Evolutionary conservation across 2,797 vertebrate species (phyloP).

Genomic region (Enteromius anoplus): DNA sequence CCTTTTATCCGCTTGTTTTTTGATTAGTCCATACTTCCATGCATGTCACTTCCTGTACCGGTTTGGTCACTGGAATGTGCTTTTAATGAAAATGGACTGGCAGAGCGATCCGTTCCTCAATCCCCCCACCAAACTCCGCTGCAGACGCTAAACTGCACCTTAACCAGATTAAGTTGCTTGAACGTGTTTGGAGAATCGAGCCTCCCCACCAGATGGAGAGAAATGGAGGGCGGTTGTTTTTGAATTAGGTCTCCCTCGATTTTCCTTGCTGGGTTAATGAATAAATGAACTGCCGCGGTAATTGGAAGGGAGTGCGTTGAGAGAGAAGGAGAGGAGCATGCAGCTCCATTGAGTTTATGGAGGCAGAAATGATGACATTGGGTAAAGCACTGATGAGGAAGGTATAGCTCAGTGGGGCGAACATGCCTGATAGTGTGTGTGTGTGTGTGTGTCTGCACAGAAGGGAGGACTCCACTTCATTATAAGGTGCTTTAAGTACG

Average conservation of each 20-base stretch:
- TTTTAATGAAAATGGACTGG: constrained; percentile 47
- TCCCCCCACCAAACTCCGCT: constrained; percentile 23
- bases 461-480: constrained; percentile 47
- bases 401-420: constrained; percentile 55
- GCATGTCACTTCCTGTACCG: constrained; percentile 42
- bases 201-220: constrained; percentile 50
- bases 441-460: constrained; percentile 24
- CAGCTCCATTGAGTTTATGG: constrained; percentile 64
- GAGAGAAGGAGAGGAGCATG: constrained; percentile 52
- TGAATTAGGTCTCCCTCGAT: constrained; percentile 56
- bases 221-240: constrained; percentile 59
- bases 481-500: constrained; percentile 54
- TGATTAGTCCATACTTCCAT: constrained; percentile 40
- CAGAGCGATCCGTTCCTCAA: constrained; percentile 23
- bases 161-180: constrained; percentile 54
- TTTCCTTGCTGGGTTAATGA: constrained; percentile 60
- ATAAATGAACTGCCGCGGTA: constrained; percentile 63
- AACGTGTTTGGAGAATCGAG: constrained; percentile 56
- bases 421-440: constrained; percentile 43
- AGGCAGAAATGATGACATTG: constrained; percentile 67
- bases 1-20: constrained; percentile 47
- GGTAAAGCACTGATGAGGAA: constrained; percentile 65
- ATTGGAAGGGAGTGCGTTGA: constrained; percentile 61
- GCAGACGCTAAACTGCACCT: constrained; percentile 50
- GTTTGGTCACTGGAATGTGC: constrained; percentile 40